Base-by-base conservation (phyloP, 2,113 vertebrate genomes). In the Rattus rattus region DNA sequence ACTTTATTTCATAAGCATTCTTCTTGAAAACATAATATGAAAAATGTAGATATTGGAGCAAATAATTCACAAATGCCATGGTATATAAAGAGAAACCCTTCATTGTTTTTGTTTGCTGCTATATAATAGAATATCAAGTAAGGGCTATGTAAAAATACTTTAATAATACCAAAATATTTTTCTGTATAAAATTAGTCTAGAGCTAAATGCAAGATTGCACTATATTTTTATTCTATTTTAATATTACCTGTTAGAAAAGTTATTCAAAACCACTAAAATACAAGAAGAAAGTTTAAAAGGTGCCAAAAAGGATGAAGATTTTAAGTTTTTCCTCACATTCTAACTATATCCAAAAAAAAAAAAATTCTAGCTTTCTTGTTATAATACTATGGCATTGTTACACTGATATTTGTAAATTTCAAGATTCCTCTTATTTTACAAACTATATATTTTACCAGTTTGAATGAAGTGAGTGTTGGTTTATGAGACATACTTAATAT, bases 1-100 rank as follows among this genome's bases (percentile, higher is more conserved):
- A 52, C 76, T 96, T 96, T 95, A 97, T 89, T 92, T 30, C 36
- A 90, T 61, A 90, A 90, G n/a, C 59, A 90, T 36, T 97, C 69
- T 90, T 80, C 93, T 94, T 49, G 79, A 88, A 95, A 95, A 79
- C 28, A 52, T 43, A 70, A 0, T 13, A 49, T 81, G 33, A 49
- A 89, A 72, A 73, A 30, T 24, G 69, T 5, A 80, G 49, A n/a
- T 59, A 70, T 81, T 39, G 76, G 73, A 91, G 88, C 30, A 70
- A 77, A 96, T 69, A 73, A 79, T 26, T 83, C 28, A 81, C 24
- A 88, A 88, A 81, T 93, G 47, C 7, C 90, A 83, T 93, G 49
- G 59, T 54, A 90, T 65, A 75, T 59, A 28, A 90, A 96, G 52
- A 88, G n/a, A 49, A 65, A 79, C 73, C 63, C 72, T 54, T 93